Evolutionary conservation across 1,140 invertebrate species (phyloP), one percentile per base, ranked within the genome.

Genomic region (Periplaneta americana): DNA sequence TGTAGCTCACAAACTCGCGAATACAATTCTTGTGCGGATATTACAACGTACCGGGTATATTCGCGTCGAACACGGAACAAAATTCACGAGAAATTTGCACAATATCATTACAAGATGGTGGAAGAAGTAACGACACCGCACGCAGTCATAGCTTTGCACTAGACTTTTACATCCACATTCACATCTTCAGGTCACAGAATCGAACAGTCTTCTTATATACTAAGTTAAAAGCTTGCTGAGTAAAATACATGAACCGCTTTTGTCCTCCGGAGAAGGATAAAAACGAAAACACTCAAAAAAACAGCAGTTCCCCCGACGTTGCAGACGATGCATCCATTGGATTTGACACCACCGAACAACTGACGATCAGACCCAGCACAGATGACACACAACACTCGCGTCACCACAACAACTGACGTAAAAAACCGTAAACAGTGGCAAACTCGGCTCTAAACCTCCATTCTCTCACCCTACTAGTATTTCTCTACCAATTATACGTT

Each of bases 91-190:
- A 75, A 80, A 35, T 80, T 66, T 75, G 80, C 80, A 75, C 80
- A 80, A 34, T 75, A 35, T 66, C 34, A 80, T 32, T 74, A 80
- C 74, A 80, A 80, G 80, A 80, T 80, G 80, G 80, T 48, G 80
- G 80, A 28, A 48, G 80, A 75, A 15, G 35, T 39, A 31, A 22
- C n/a, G 28, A 18, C 76, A 11, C 34, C 17, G 10, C 35, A 31
- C 76, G 9, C 35, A 78, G 35, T 9, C 34, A 34, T 34, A 6
- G 22, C 35, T 28, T 13, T 39, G 28, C 76, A 78, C 76, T 78
- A 36, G n/a, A 34, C 22, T 78, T 36, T 31, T 31, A 78, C 76
- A 36, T 15, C 34, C 1, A 36, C 2, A 37, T 0, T 0, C 33
- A 31, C 15, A 17, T 39, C 13, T 15, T 28, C 1, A 31, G 35